Evolutionary conservation across 2,888 invertebrate species (phyloP).

Genomic region (Phlogophora meticulosa): DNA sequence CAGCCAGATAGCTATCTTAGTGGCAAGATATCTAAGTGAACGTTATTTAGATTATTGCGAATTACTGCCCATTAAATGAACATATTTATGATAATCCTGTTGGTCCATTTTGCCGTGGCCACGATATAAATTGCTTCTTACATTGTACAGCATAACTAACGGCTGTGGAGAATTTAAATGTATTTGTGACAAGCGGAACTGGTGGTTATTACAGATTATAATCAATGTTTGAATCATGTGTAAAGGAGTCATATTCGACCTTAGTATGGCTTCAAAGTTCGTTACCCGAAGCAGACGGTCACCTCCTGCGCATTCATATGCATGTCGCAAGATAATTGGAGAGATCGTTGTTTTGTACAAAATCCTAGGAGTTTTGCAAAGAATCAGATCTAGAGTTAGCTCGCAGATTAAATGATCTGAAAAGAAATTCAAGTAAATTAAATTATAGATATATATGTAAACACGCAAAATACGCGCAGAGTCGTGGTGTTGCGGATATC

Average conservation of each 20-base stretch:
- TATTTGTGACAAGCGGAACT: conserved; percentile 42
- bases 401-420: too few relatives aligned
- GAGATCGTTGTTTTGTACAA: too few relatives aligned
- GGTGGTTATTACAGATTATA: conserved; percentile 3
- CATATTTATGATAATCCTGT: conserved; percentile 43
- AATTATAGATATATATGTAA: too few relatives aligned
- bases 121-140: conserved; percentile 23
- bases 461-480: too few relatives aligned
- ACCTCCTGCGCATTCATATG: conserved; percentile 33
- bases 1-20: conserved; percentile 42
- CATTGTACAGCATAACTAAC: conserved; percentile 13
- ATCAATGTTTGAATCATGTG: conserved; percentile 25
- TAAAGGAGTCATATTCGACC: conserved; percentile 37
- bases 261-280: conserved; percentile 58
- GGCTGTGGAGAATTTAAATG: conserved; percentile 23
- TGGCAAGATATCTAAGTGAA: conserved; percentile 51
- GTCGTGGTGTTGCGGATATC: too few relatives aligned
- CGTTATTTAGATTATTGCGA: conserved; percentile 47
- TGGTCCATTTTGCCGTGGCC: conserved; percentile 25
- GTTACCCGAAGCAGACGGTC: conserved; percentile 66
- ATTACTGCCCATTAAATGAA: conserved; percentile 30
- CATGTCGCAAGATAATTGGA: too few relatives aligned
- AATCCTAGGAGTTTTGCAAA: too few relatives aligned
- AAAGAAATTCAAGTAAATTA: too few relatives aligned
- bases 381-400: too few relatives aligned